Evolutionary conservation across 2,113 vertebrate species (phyloP).

Genomic region (Oxyura jamaicensis): DNA sequence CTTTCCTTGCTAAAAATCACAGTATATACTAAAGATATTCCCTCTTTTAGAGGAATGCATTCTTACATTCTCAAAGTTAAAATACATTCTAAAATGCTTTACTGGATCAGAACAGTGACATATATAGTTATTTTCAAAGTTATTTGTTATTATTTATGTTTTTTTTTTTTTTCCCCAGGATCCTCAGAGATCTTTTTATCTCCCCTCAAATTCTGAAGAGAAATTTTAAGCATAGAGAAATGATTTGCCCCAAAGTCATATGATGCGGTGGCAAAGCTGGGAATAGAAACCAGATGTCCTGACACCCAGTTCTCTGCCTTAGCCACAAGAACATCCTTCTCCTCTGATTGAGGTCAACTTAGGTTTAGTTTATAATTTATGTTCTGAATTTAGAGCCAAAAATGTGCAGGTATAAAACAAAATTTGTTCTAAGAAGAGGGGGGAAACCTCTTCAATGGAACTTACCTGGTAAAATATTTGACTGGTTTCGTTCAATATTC

Average conservation of each 20-base stretch:
- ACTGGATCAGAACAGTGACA: neutral
- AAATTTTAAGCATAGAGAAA: slow-evolving; percentile 9
- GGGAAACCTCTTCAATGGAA: neutral
- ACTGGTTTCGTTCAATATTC: slow-evolving; percentile 88
- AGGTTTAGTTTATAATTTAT: slow-evolving; percentile 46
- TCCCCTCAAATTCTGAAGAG: neutral
- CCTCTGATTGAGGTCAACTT: slow-evolving; percentile 45
- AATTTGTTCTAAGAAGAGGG: neutral
- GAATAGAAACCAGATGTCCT: slow-evolving; percentile 71
- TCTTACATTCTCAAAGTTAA: neutral
- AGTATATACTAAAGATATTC: neutral
- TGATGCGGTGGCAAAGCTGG: slow-evolving; percentile 16
- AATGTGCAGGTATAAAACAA: neutral
- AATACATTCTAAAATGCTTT: neutral
- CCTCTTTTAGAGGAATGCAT: neutral
- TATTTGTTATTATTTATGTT: neutral
- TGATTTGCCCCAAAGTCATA: neutral
- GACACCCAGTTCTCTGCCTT: slow-evolving; percentile 44
- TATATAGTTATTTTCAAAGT: neutral
- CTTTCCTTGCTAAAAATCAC: neutral
- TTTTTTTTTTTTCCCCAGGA: neutral
- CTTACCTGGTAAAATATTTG: slow-evolving; percentile 92
- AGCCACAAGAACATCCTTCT: slow-evolving; percentile 58
- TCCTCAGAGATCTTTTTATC: neutral
- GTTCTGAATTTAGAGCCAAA: slow-evolving; percentile 50